These are phyloP conservation scores for Agrotis exclamationis DNA, from an alignment of 2,888 invertebrate species.

Conservation along the genomic window DNA sequence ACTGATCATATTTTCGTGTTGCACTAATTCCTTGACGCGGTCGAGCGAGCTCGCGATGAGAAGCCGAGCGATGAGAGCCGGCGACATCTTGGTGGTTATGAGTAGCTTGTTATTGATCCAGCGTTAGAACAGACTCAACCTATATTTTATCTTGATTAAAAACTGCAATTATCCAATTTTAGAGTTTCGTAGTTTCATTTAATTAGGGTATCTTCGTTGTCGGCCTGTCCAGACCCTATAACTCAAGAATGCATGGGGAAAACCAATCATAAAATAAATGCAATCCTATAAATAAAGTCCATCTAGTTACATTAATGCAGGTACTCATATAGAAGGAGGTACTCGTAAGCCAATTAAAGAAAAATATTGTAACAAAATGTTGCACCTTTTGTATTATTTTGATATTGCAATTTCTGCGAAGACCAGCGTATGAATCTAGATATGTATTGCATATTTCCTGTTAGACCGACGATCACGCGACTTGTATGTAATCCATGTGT, in stretches of 20 bases:
- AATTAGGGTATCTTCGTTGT: too few species aligned
- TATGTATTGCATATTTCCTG: constrained; percentile 44
- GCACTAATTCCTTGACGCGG: neutral
- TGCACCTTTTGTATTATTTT: neutral
- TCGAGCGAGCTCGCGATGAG: constrained; percentile 9
- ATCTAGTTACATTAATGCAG: too few species aligned
- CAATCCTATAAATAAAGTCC: too few species aligned
- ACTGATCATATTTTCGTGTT: constrained; percentile 8
- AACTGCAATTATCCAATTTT: too few species aligned
- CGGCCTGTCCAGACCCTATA: too few species aligned
- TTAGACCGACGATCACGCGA: constrained; percentile 21
- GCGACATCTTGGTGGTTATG: neutral
- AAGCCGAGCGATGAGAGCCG: neutral
- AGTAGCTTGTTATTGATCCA: neutral
- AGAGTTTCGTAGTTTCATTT: too few species aligned
- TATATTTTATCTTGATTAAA: too few species aligned
- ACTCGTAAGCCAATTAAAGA: neutral
- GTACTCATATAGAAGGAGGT: neutral
- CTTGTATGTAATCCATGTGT: constrained; percentile 26
- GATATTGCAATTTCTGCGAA: neutral
- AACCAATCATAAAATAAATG: too few species aligned
- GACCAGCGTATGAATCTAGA: constrained; percentile 22
- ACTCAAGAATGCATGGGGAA: too few species aligned
- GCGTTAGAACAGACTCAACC: neutral
- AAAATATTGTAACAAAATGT: neutral